Conservation (phyloP, 1,140 invertebrate species). For the Rhyacophila brunnea region DNA sequence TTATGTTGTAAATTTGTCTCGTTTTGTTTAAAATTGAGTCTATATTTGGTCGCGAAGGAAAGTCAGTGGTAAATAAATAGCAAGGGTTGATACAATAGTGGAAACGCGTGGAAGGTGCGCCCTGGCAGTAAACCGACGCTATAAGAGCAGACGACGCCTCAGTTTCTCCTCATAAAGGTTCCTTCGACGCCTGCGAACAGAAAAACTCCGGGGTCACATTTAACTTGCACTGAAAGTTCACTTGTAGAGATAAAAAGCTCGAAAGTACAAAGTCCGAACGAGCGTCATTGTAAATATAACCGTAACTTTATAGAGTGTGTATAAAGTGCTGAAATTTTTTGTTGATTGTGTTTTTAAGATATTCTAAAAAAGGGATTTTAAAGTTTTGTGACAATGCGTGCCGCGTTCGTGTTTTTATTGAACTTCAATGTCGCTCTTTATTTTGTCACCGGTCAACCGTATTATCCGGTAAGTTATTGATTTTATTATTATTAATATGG, state of each 20-base stretch:
- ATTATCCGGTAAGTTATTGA: constrained; percentile 25
- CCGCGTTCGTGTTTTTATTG: constrained; percentile 23
- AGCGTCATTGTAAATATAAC: too few relatives aligned
- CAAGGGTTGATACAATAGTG: constrained; percentile 11
- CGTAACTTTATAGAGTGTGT: too few relatives aligned
- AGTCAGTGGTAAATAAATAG: neutral
- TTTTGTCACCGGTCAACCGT: constrained; percentile 22
- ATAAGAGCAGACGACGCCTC: constrained; percentile 27
- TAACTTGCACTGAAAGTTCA: neutral
- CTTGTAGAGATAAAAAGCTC: too few relatives aligned
- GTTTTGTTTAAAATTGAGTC: too few relatives aligned
- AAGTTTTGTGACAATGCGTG: constrained; percentile 20
- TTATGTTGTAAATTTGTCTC: too few relatives aligned
- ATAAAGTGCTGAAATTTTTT: too few relatives aligned
- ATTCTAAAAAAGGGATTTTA: neutral
- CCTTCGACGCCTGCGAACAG: constrained; percentile 12
- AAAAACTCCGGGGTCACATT: constrained; percentile 6
- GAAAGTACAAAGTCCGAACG: too few relatives aligned
- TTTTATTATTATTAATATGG: neutral
- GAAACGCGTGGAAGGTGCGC: constrained; percentile 23
- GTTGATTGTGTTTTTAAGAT: too few relatives aligned
- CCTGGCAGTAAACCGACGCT: constrained; percentile 17
- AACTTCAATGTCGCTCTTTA: constrained; percentile 31
- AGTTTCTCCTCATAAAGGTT: constrained; percentile 24
- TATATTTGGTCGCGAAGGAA: too few relatives aligned